Evolutionary conservation across 2,888 invertebrate species (phyloP).

Genomic region (Helobdella robusta): DNA sequence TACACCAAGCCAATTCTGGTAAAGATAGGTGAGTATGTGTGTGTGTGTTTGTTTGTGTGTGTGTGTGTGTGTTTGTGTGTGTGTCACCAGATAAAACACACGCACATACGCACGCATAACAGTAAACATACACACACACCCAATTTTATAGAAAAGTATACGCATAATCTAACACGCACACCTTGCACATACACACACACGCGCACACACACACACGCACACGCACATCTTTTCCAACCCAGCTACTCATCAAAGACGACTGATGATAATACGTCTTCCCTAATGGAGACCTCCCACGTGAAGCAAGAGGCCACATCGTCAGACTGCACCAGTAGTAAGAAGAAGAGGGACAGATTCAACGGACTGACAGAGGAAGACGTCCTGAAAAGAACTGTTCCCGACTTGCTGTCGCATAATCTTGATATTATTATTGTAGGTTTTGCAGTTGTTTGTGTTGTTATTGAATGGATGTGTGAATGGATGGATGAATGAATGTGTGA

Average conservation of each 20-base stretch:
- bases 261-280: background rate
- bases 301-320: conserved; percentile 43
- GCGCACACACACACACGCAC: no score
- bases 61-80: no score
- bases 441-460: background rate
- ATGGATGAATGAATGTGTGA: no score
- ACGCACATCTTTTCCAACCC: no score
- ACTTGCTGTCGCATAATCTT: conserved; percentile 81
- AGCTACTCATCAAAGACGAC: no score
- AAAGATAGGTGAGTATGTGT: conserved; percentile 14
- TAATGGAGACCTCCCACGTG: background rate
- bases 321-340: conserved; percentile 50
- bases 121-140: no score
- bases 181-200: no score
- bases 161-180: no score
- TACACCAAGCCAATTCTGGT: conserved; percentile 3
- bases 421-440: conserved; percentile 91
- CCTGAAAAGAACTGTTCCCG: conserved; percentile 79
- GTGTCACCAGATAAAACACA: no score
- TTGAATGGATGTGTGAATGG: background rate
- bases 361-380: conserved; percentile 86
- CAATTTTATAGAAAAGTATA: no score
- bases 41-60: no score
- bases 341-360: conserved; percentile 46
- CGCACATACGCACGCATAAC: no score